Evolutionary conservation across 1,140 invertebrate species (phyloP).

Genomic region (Orussus abietinus): DNA sequence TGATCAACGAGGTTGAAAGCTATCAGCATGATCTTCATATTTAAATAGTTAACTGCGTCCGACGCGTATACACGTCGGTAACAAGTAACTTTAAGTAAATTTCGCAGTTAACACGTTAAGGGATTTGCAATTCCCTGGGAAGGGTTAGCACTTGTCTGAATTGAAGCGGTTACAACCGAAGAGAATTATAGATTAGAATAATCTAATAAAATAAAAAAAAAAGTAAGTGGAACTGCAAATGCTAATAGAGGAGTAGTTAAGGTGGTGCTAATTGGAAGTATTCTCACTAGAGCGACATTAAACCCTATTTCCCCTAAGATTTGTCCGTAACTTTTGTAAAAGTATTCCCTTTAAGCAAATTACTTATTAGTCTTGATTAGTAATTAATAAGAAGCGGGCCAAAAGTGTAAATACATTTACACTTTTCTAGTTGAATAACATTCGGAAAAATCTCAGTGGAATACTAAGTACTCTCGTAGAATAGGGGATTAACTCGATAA

Average conservation of each 20-base stretch:
- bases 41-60: slow-evolving; percentile 15
- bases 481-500: neutral
- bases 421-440: too few relatives aligned
- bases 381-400: too few relatives aligned
- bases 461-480: too few relatives aligned
- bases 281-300: too few relatives aligned
- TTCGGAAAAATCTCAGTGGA: too few relatives aligned
- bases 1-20: slow-evolving; percentile 45
- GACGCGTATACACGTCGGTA: slow-evolving; percentile 6
- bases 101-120: neutral
- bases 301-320: too few relatives aligned
- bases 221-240: neutral
- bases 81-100: slow-evolving; percentile 3
- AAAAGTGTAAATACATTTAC: too few relatives aligned
- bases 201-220: slow-evolving; percentile 1
- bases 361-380: too few relatives aligned
- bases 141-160: neutral
- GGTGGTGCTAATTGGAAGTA: too few relatives aligned
- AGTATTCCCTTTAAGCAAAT: too few relatives aligned
- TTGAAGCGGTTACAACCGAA: neutral
- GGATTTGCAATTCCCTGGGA: neutral
- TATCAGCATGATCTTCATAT: slow-evolving; percentile 41
- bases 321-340: too few relatives aligned
- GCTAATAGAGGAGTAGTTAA: too few relatives aligned
- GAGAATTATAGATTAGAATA: neutral